A percentile compares a stretch with the other conserved stretches of the same genome.
phyloP scores from a whole-genome alignment of 2,113 vertebrate species.

The Labeo rohita region DNA sequence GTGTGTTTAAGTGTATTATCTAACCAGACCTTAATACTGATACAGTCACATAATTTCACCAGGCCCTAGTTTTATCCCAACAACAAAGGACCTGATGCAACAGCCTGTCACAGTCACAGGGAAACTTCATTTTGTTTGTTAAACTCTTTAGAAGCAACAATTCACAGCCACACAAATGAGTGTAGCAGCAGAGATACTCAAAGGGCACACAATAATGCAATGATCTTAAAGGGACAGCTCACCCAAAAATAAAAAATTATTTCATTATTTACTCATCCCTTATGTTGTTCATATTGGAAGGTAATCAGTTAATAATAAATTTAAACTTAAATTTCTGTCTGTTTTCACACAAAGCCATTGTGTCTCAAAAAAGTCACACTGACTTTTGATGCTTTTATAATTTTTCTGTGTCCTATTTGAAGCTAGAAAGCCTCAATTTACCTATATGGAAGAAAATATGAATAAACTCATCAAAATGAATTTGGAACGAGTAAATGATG shows the following conservation, averaged over 20 bases:
- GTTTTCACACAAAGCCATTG: background rate
- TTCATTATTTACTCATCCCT: background rate
- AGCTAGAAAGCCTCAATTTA: background rate
- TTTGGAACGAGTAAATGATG: background rate
- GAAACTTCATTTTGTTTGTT: background rate
- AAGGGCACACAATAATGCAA: background rate
- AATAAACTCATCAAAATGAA: background rate
- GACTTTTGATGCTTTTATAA: background rate
- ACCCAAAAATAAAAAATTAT: background rate
- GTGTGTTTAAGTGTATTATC: conserved; percentile 49
- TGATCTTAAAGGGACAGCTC: background rate
- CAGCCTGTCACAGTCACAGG: conserved; percentile 10
- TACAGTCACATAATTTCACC: conserved; percentile 27
- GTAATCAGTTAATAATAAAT: too few species aligned
- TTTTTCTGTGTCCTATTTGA: background rate
- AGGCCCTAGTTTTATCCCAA: conserved; percentile 8
- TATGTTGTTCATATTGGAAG: too few species aligned
- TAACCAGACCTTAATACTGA: conserved; percentile 44
- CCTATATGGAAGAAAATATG: background rate
- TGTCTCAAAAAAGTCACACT: background rate
- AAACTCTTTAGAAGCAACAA: background rate
- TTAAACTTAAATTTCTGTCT: background rate
- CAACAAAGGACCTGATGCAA: background rate
- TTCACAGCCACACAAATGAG: background rate
- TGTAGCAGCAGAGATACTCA: background rate